Conservation (phyloP, 2,888 invertebrate genomes). For the Pyrrhosoma nymphula region DNA sequence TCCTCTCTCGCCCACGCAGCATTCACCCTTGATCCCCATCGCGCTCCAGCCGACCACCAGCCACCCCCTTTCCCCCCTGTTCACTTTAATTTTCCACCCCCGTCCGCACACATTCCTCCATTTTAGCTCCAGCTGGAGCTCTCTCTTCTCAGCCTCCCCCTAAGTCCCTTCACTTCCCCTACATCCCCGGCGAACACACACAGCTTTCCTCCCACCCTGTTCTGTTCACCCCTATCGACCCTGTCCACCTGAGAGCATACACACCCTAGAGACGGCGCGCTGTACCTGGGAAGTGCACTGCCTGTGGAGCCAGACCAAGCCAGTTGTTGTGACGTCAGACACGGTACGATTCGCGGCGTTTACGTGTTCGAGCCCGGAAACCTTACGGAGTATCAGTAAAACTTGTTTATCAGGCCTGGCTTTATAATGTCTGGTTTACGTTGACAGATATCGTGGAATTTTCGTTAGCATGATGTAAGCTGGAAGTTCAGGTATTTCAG, state of each 20-base stretch:
- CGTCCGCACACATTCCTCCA: not conserved
- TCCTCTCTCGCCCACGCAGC: not conserved
- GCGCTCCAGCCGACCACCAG: not conserved
- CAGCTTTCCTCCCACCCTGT: not conserved
- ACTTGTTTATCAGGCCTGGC: no score
- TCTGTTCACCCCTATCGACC: constrained; percentile 59
- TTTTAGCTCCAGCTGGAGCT: not conserved
- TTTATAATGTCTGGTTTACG: no score
- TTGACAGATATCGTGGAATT: no score
- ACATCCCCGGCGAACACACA: not conserved
- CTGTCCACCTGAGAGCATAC: not conserved
- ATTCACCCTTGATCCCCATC: not conserved
- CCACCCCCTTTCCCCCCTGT: not conserved
- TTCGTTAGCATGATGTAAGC: no score
- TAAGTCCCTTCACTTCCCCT: not conserved
- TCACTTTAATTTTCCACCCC: not conserved
- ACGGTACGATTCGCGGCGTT: no score
- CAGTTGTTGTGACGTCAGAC: no score
- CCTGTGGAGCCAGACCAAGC: no score
- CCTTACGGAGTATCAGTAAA: no score
- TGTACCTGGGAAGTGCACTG: no score
- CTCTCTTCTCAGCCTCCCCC: not conserved
- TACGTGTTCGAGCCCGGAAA: no score
- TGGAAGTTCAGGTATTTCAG: no score
- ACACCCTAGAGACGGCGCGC: no score